A percentile compares a stretch with the other conserved stretches of the same genome.
phyloP scores from a whole-genome alignment of 2,888 invertebrate species.

The Diarsia brunnea region DNA sequence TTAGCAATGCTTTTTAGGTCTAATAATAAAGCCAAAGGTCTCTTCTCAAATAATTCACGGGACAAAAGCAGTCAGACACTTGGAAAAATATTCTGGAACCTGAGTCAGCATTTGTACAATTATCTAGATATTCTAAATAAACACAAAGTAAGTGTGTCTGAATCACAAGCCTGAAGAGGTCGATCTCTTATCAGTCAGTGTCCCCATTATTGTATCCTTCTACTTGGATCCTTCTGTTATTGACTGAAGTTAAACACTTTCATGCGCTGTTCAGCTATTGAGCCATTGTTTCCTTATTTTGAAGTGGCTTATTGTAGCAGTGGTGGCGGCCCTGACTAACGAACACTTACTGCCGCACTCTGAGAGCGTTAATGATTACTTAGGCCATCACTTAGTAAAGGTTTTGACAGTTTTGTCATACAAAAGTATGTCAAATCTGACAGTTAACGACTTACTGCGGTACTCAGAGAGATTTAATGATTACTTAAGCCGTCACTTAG shows the following conservation, averaged over 20 bases:
- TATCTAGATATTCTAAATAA: not conserved
- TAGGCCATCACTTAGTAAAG: too few species aligned
- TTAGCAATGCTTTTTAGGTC: too few species aligned
- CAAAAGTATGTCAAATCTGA: too few species aligned
- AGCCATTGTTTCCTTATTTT: constrained; percentile 1
- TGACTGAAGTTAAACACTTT: not conserved
- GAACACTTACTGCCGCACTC: too few species aligned
- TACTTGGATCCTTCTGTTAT: not conserved
- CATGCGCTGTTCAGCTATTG: too few species aligned
- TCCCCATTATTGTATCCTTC: not conserved
- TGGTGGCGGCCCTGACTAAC: too few species aligned
- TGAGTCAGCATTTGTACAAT: not conserved
- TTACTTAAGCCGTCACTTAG: too few species aligned
- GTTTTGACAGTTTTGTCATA: too few species aligned
- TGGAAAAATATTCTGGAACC: not conserved
- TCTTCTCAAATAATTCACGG: not conserved
- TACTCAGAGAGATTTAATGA: too few species aligned
- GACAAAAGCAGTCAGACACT: not conserved
- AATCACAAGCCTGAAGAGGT: not conserved
- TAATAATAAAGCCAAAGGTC: too few species aligned
- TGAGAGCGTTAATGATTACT: too few species aligned
- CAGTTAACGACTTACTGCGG: too few species aligned
- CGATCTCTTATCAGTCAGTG: constrained; percentile 13
- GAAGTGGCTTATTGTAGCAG: not conserved
- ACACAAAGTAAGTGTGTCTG: not conserved